A percentile compares a stretch with the other conserved stretches of the same genome.
phyloP scores from a whole-genome alignment of 2,113 vertebrate species.

The Labeo rohita region DNA sequence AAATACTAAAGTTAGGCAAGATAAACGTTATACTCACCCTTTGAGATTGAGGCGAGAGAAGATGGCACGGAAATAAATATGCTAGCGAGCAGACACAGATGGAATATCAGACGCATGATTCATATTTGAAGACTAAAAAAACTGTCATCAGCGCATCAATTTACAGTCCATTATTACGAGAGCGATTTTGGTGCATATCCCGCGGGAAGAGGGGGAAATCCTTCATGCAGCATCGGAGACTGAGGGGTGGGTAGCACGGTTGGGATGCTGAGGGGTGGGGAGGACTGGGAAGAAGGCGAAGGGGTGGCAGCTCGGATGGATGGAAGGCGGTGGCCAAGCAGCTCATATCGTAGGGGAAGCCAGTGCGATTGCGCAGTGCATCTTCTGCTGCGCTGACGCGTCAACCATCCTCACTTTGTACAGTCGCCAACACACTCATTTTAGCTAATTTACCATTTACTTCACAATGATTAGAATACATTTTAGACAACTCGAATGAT shows the following conservation, averaged over 20 bases:
- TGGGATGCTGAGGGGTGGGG: constrained; percentile 65
- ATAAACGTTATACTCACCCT: constrained; percentile 70
- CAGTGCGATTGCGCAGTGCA: constrained; percentile 53
- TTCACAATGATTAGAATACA: background rate
- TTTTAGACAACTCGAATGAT: background rate
- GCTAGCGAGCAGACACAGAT: constrained; percentile 81
- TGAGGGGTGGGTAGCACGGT: constrained; percentile 60
- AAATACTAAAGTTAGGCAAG: constrained; percentile 11
- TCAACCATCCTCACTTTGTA: constrained; percentile 31
- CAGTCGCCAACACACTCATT: constrained; percentile 1
- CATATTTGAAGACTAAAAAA: constrained; percentile 81
- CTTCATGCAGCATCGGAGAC: constrained; percentile 46
- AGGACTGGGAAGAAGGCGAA: constrained; percentile 63
- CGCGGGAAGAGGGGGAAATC: constrained; percentile 36
- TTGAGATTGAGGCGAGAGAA: constrained; percentile 72
- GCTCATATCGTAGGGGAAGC: constrained; percentile 55
- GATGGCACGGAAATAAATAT: constrained; percentile 74
- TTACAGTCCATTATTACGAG: constrained; percentile 71
- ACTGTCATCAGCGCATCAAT: constrained; percentile 77
- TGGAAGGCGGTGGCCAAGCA: constrained; percentile 78
- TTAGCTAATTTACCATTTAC: no score
- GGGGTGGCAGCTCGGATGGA: constrained; percentile 35
- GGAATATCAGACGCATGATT: constrained; percentile 85
- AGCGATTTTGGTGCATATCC: constrained; percentile 62
- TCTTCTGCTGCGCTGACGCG: constrained; percentile 39